Conservation (phyloP, 1,140 invertebrate species). For the Cheumatopsyche charites region DNA sequence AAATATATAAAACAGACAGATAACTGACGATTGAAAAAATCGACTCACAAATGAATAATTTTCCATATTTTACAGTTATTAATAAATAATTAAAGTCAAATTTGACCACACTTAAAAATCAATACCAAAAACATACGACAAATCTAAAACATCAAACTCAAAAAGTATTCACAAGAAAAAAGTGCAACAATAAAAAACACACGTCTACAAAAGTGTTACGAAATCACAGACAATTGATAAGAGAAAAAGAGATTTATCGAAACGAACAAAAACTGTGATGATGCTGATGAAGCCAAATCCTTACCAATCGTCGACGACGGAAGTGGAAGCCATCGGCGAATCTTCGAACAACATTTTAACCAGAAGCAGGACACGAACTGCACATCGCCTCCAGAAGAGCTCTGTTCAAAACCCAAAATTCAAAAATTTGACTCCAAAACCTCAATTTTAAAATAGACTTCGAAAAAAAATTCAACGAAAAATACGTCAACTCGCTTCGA, state of each 20-base stretch:
- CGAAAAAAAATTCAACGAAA: too few relatives aligned
- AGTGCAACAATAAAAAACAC: conserved; percentile 12
- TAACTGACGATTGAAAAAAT: too few relatives aligned
- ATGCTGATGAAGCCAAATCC: conserved; percentile 5
- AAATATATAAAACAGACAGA: too few relatives aligned
- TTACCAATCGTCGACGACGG: conserved; percentile 31
- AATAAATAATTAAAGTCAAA: too few relatives aligned
- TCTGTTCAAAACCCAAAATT: background rate
- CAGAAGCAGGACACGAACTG: background rate
- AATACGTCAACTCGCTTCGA: too few relatives aligned
- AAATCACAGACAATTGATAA: background rate
- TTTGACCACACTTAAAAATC: too few relatives aligned
- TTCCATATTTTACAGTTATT: too few relatives aligned
- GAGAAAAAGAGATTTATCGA: background rate
- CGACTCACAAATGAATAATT: too few relatives aligned
- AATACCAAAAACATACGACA: too few relatives aligned
- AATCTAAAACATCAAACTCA: too few relatives aligned
- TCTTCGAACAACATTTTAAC: conserved; percentile 25
- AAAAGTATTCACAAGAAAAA: too few relatives aligned
- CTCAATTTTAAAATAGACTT: too few relatives aligned
- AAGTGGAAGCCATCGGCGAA: background rate
- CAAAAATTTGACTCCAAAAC: background rate
- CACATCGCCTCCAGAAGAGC: background rate
- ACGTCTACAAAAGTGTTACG: background rate
- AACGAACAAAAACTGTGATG: background rate